Conservation (phyloP, 2,113 vertebrate species). For the Melanerpes aurifrons region DNA sequence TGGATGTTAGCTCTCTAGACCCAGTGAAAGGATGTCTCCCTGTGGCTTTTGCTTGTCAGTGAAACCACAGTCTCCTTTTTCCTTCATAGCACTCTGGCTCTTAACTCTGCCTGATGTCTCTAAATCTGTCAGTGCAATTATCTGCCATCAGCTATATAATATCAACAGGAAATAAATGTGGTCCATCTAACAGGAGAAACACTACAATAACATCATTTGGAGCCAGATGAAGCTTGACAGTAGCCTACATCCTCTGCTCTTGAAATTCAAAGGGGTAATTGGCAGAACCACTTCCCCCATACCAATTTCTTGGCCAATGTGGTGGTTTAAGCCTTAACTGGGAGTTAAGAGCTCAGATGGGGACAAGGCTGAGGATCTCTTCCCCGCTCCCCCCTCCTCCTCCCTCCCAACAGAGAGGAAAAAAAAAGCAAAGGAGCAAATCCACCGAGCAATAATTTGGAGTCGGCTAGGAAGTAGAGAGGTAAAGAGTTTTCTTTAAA, state of each 20-base stretch:
- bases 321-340: too few relatives aligned
- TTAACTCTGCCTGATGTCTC: not conserved
- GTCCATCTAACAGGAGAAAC: not conserved
- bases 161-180: slow-evolving; percentile 20
- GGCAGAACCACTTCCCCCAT: not conserved
- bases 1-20: not conserved
- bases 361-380: too few relatives aligned
- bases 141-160: not conserved
- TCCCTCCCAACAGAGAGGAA: too few relatives aligned
- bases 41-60: not conserved
- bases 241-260: not conserved
- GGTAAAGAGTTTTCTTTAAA: too few relatives aligned
- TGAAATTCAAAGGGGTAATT: slow-evolving; percentile 21
- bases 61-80: not conserved
- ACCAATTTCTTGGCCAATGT: not conserved
- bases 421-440: too few relatives aligned
- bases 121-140: not conserved
- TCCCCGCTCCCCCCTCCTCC: too few relatives aligned
- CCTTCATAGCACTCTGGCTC: not conserved
- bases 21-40: slow-evolving; percentile 8
- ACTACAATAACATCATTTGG: not conserved
- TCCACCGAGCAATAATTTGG: too few relatives aligned
- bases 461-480: too few relatives aligned
- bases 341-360: too few relatives aligned
- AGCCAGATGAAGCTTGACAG: not conserved